Percentiles rank a stretch among this genome's conserved stretches.
phyloP scores from a whole-genome alignment of 2,888 invertebrate genomes.

The Dorcus hopei region DNA sequence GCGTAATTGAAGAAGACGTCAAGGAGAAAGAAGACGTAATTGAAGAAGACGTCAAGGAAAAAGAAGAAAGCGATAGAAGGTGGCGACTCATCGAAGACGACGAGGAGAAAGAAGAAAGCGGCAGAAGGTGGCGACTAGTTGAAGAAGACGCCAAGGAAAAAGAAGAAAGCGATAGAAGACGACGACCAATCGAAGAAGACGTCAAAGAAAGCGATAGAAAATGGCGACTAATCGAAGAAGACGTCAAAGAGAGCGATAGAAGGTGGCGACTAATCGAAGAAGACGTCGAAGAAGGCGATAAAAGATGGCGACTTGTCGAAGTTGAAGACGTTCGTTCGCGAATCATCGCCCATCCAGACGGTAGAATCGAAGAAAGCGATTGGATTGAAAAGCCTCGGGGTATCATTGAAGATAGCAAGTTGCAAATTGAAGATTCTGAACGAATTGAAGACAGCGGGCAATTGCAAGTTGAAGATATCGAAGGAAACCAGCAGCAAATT shows the following conservation, averaged over 20 bases:
- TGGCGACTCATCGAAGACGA: neutral
- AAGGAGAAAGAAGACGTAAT: neutral
- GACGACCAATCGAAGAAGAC: neutral
- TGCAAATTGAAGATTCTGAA: neutral
- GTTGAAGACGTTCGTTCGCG: too few species aligned
- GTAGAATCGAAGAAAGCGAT: neutral
- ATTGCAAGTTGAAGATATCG: neutral
- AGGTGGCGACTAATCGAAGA: neutral
- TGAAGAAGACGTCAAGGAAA: neutral
- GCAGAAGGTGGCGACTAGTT: neutral
- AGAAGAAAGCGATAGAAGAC: neutral
- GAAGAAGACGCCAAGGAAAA: neutral
- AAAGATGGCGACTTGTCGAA: neutral
- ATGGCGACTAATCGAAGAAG: neutral
- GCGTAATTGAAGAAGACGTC: neutral
- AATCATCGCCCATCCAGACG: too few species aligned
- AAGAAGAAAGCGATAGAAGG: neutral
- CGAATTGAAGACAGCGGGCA: neutral
- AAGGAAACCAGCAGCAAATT: neutral
- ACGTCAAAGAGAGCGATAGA: neutral
- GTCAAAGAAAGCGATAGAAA: neutral
- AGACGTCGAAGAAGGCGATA: neutral
- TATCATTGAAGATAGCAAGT: neutral
- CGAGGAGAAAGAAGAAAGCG: neutral
- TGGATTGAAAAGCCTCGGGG: too few species aligned